A percentile compares a stretch with the other conserved stretches of the same genome.
phyloP scores from a whole-genome alignment of 2,113 vertebrate species.

The Sylvietta virens region DNA sequence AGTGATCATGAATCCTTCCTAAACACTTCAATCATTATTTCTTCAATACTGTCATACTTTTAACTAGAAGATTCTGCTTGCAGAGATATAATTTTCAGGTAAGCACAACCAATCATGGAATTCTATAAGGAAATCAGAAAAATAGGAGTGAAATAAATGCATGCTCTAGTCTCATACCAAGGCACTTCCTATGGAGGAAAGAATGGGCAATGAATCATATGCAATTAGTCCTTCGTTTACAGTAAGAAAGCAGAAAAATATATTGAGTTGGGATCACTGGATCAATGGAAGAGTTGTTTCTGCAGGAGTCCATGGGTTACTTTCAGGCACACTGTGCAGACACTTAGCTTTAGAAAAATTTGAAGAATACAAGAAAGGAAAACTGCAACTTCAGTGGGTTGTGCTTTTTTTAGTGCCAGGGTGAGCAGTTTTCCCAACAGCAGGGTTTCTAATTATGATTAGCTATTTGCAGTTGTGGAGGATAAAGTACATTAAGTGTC shows the following conservation, averaged over 20 bases:
- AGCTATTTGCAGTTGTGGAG: neutral
- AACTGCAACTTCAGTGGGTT: neutral
- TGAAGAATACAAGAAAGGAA: neutral
- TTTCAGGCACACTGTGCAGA: neutral
- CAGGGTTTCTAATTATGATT: conserved; percentile 38
- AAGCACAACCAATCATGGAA: neutral
- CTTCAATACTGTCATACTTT: neutral
- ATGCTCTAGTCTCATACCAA: neutral
- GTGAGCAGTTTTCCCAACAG: conserved; percentile 20
- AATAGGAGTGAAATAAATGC: neutral
- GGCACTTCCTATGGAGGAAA: neutral
- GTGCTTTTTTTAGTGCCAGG: neutral
- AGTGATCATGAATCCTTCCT: neutral
- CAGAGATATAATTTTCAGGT: neutral
- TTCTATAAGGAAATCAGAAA: neutral
- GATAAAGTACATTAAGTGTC: neutral
- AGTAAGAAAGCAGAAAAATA: neutral
- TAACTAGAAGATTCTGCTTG: neutral
- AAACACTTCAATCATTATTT: neutral
- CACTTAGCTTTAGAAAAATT: neutral
- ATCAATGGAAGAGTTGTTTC: neutral
- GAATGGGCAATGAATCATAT: neutral
- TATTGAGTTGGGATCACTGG: neutral
- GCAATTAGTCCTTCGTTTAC: neutral
- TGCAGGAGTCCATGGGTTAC: neutral